Conservation (phyloP, 2,113 vertebrate species). For the Alligator sinensis region DNA sequence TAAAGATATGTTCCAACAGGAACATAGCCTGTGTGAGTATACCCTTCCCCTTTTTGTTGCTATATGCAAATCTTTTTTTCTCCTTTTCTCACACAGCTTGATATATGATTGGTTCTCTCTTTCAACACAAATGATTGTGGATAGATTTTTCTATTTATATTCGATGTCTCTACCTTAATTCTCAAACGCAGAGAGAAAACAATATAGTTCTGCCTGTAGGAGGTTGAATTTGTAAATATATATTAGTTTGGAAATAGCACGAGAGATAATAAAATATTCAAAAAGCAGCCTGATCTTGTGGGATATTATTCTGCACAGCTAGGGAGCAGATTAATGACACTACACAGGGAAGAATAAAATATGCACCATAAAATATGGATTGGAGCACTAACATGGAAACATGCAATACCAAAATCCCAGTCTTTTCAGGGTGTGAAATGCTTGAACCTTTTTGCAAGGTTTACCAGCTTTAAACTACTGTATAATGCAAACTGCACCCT, state of each 20-base stretch:
- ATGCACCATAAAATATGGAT: slow-evolving; percentile 79
- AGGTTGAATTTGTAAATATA: slow-evolving; percentile 84
- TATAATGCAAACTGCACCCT: neutral
- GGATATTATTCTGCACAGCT: slow-evolving; percentile 83
- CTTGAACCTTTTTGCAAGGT: slow-evolving; percentile 6
- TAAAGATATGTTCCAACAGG: neutral
- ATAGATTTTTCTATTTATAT: slow-evolving; percentile 71
- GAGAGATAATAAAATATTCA: slow-evolving; percentile 85
- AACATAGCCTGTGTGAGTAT: neutral
- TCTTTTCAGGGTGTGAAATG: slow-evolving; percentile 36
- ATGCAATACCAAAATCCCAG: slow-evolving; percentile 20
- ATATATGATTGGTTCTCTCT: slow-evolving; percentile 76
- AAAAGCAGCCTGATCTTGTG: slow-evolving; percentile 76
- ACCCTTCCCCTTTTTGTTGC: neutral
- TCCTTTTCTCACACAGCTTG: slow-evolving; percentile 74
- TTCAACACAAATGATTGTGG: slow-evolving; percentile 71
- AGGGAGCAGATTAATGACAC: slow-evolving; percentile 84
- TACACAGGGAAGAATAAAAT: slow-evolving; percentile 56
- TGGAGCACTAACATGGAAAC: slow-evolving; percentile 43
- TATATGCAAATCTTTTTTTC: slow-evolving; percentile 71
- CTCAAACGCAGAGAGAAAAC: slow-evolving; percentile 73
- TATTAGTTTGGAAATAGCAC: slow-evolving; percentile 82
- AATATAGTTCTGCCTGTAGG: slow-evolving; percentile 78
- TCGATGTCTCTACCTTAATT: slow-evolving; percentile 50
- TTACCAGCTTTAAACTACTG: slow-evolving; percentile 17